Evolutionary conservation across 2,888 invertebrate genomes (phyloP).

Genomic region (Palloptera scutellata): DNA sequence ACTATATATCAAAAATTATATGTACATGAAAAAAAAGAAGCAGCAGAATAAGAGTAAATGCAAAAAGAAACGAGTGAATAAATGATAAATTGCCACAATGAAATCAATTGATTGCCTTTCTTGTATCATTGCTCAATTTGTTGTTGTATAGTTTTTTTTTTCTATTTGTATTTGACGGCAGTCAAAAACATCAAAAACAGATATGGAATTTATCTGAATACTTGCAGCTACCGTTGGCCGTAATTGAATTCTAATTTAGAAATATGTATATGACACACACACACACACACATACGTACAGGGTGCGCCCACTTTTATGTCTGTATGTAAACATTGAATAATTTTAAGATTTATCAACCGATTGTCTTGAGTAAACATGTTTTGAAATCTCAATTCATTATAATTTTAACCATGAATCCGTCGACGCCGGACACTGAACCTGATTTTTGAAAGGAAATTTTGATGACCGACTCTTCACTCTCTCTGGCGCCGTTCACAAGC

Average conservation of each 20-base stretch:
- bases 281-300: neutral
- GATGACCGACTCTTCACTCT: no score
- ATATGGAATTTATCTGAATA: constrained; percentile 10
- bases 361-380: no score
- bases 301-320: no score
- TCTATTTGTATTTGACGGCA: constrained; percentile 8
- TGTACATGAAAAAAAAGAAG: no score
- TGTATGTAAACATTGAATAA: no score
- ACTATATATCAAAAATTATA: no score
- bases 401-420: no score
- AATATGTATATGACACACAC: neutral
- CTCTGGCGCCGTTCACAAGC: no score
- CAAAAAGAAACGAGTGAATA: neutral
- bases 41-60: neutral
- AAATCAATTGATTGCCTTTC: constrained; percentile 29
- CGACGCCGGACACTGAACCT: no score
- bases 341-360: no score
- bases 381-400: no score
- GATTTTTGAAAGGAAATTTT: no score
- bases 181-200: constrained; percentile 5
- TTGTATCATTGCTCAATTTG: neutral
- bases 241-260: constrained; percentile 24
- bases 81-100: constrained; percentile 24
- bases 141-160: constrained; percentile 13
- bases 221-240: neutral